phyloP scores from a whole-genome alignment of 1,140 invertebrate genomes.

The Drepana arcuata region DNA sequence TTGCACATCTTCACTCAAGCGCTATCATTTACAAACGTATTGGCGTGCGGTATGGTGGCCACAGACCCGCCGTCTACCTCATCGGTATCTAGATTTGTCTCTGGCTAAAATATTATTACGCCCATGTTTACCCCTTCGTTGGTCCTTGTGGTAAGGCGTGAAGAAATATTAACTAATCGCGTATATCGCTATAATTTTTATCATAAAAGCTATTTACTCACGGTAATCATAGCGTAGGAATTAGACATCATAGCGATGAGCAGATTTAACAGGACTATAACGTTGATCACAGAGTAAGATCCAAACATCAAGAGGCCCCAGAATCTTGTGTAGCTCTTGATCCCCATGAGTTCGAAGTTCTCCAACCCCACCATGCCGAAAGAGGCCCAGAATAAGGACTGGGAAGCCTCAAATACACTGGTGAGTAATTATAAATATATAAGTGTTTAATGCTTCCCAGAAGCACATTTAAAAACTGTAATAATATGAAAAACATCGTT shows the following conservation, averaged over 20 bases:
- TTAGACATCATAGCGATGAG: constrained; percentile 98
- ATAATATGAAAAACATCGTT: too few relatives aligned
- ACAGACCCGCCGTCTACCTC: too few relatives aligned
- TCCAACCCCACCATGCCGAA: constrained; percentile 92
- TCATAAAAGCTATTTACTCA: too few relatives aligned
- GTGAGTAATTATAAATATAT: constrained; percentile 14
- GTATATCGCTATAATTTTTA: too few relatives aligned
- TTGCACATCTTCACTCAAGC: background rate
- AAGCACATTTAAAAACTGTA: too few relatives aligned
- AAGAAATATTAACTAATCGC: background rate
- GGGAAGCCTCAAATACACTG: constrained; percentile 94
- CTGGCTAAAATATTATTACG: background rate
- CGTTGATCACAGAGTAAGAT: constrained; percentile 91
- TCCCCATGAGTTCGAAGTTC: constrained; percentile 87
- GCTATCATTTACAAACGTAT: too few relatives aligned
- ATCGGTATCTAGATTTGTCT: background rate
- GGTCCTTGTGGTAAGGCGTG: background rate
- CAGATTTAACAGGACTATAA: constrained; percentile 94
- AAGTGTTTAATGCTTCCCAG: background rate
- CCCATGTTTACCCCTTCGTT: background rate
- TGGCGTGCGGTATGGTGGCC: too few relatives aligned
- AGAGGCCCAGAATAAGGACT: constrained; percentile 95
- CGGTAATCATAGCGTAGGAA: constrained; percentile 93
- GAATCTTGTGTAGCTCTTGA: constrained; percentile 90
- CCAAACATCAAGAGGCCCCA: constrained; percentile 92